Percentiles rank a stretch among this genome's conserved stretches.
Evolutionary conservation across 2,888 invertebrate species (phyloP).

Genomic region (Acronicta aceris): DNA sequence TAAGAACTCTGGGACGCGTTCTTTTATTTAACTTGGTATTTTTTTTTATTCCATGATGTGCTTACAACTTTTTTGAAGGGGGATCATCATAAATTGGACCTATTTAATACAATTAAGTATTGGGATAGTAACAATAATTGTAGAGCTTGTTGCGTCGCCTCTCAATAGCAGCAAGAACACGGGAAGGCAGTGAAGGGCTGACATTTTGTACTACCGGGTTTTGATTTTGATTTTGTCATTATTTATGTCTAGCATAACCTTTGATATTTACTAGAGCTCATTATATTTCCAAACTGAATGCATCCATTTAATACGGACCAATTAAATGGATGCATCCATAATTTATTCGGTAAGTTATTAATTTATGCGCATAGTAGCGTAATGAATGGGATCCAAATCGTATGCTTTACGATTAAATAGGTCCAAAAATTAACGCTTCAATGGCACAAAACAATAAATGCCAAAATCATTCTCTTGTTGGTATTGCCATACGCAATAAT

Average conservation of each 20-base stretch:
- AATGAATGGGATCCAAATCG: background rate
- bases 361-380: background rate
- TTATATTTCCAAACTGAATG: background rate
- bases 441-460: conserved; percentile 33
- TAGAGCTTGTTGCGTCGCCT: too few species aligned
- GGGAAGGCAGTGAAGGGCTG: too few species aligned
- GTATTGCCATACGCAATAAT: conserved; percentile 39
- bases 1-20: background rate
- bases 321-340: background rate
- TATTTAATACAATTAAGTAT: too few species aligned
- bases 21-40: too few species aligned
- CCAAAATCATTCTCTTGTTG: conserved; percentile 33
- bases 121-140: too few species aligned
- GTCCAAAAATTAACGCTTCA: conserved; percentile 25
- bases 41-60: too few species aligned
- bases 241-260: too few species aligned
- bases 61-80: too few species aligned
- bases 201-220: too few species aligned
- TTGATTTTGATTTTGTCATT: too few species aligned
- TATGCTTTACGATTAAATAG: conserved; percentile 14
- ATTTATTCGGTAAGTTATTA: background rate
- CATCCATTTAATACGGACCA: background rate
- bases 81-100: too few species aligned
- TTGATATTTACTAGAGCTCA: background rate
- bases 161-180: too few species aligned